Base-by-base conservation (phyloP, 2,888 invertebrate species). In the Agrotis puta region DNA sequence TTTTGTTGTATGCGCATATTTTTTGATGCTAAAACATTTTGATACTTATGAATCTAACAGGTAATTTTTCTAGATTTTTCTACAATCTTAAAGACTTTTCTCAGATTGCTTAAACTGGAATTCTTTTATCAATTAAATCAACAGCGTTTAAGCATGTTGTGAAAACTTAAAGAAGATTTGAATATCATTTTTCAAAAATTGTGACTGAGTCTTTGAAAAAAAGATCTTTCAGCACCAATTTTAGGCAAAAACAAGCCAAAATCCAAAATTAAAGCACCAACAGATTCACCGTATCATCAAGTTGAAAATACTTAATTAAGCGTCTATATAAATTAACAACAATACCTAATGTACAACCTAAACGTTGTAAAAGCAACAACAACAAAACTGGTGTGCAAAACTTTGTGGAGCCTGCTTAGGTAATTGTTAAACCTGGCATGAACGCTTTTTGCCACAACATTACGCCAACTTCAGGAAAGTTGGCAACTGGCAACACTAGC, bases 381-480 rank as follows among this genome's bases (percentile, higher is more conserved):
- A 92, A 86, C 88, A 82, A 24, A 90, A 91, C 91, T 88, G 85
- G 59, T 80, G 79, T 54, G 67, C 74, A 45, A 84, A 94, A 94
- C 90, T 93, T 92, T 91, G 85, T 87, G 86, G 82, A 71, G 87
- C 81, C 91, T 95, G 95, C 95, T 95, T 95, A 95, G 94, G 93
- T 95, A 95, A 95, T 95, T 95, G 95, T 95, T 95, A 94, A 95
- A 94, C 94, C 92, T 93, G 94, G 90, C 95, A 93, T 93, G 92
- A 92, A 91, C 94, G 94, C 93, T 95, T 95, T 95, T 94, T 94
- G 93, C 95, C 94, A 88, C 94, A 93, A 92, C 94, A 93, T 94
- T 94, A 95, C 94, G 89, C 91, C 92, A 93, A 94, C 94, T 94
- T 89, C 89, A 88, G 87, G 90, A 81, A 92, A 94, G 95, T 95